These are phyloP conservation scores for Drosophila guanche DNA, from an alignment of 1,140 invertebrate genomes.

Conservation along the genomic window DNA sequence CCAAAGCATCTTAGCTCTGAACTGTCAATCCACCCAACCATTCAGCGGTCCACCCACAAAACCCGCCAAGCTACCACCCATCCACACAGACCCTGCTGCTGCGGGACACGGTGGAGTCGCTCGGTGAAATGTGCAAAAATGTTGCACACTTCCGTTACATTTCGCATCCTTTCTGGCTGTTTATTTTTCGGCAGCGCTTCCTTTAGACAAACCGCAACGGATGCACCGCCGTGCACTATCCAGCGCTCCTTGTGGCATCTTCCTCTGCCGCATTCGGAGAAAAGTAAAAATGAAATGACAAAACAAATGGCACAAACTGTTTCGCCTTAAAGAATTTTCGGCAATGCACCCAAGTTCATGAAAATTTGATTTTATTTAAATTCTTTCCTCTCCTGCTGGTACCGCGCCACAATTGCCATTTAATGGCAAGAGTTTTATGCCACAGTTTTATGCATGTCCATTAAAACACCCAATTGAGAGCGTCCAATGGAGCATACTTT, in stretches of 20 bases:
- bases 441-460: slow-evolving; percentile 9
- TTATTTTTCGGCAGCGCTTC: slow-evolving; percentile 67
- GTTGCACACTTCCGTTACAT: slow-evolving; percentile 76
- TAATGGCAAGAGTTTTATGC: slow-evolving; percentile 26
- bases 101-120: background rate
- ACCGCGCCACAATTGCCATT: slow-evolving; percentile 15
- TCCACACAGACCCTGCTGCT: slow-evolving; percentile 2
- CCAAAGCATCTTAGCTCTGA: slow-evolving; percentile 16
- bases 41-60: slow-evolving; percentile 1
- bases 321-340: slow-evolving; percentile 29
- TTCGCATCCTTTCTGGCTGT: slow-evolving; percentile 70
- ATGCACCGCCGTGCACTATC: slow-evolving; percentile 48
- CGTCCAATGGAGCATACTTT: too few species aligned
- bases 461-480: too few species aligned
- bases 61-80: background rate
- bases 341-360: slow-evolving; percentile 35
- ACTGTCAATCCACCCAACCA: slow-evolving; percentile 11
- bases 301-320: slow-evolving; percentile 57
- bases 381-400: slow-evolving; percentile 9
- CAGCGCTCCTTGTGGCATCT: slow-evolving; percentile 6
- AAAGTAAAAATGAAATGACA: slow-evolving; percentile 56
- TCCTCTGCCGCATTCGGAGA: slow-evolving; percentile 5
- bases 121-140: slow-evolving; percentile 71
- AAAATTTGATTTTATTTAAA: slow-evolving; percentile 63
- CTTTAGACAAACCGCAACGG: slow-evolving; percentile 73